Base-by-base conservation (phyloP, 1,140 invertebrate species). In the Aricia agestis region DNA sequence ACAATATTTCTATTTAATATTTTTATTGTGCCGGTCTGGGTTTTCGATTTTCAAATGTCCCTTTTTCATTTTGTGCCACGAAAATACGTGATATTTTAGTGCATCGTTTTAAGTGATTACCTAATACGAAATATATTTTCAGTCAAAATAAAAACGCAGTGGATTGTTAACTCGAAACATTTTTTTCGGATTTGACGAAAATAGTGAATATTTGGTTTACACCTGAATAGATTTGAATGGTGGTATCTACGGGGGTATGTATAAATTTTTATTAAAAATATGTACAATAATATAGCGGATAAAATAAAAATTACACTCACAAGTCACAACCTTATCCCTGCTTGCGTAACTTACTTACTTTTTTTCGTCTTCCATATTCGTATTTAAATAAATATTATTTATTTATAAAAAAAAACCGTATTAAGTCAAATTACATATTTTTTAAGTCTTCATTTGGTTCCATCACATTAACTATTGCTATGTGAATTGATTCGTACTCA, bases 1-100 rank as follows among this genome's bases (percentile, higher is more conserved):
- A 88, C 82, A 85, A 87, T 86, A 87, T 88, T 90, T 88, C 78
- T 85, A 84, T 84, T 87, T 81, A 84, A 81, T 85, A 82, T 81
- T 83, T 80, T 85, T 78, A 88, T 90, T 90, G 84, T 70, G 59
- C 18, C 19, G 0, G 10, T 18, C 10, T 19, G 59, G 10, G 10
- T 63, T 19, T 63, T 19, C 17, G 7, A 19, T 63, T 63, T 19
- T 10, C 59, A 63, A 63, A 63, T 63, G 59, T 63, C n/a, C 59
- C 19, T 18, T 17, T 18, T 19, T 63, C 6, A 63, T 18, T 63
- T 63, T 63, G 19, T 19, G 19, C 59, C 58, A 17, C 18, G 58
- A 59, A 59, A 19, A 59, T 59, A 59, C 58, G 11, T 63, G 18
- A 63, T 63, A 63, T 63, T 63, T 63, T 25, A 25, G 19, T 19